phyloP scores from a whole-genome alignment of 1,140 invertebrate genomes.

The Oryzaephilus surinamensis region DNA sequence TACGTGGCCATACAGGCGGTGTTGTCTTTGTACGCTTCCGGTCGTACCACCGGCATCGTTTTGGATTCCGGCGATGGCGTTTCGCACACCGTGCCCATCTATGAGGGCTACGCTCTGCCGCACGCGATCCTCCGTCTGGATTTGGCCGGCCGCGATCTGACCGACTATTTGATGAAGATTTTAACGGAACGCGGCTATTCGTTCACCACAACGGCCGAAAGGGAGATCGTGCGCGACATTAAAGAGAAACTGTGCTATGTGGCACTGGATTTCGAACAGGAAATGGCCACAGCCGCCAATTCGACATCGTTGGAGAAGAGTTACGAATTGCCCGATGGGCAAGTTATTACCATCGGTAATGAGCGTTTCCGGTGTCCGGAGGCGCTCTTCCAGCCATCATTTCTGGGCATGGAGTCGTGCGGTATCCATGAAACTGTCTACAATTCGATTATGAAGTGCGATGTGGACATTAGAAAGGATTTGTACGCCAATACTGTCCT shows the following conservation, averaged over 20 bases:
- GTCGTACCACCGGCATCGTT: too few species aligned
- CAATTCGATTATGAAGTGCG: slow-evolving; percentile 97
- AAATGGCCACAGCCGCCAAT: slow-evolving; percentile 87
- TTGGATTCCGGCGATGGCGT: slow-evolving; percentile 91
- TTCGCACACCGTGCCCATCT: slow-evolving; percentile 89
- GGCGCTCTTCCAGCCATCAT: slow-evolving; percentile 91
- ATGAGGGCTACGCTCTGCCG: slow-evolving; percentile 71
- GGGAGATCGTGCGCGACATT: slow-evolving; percentile 93
- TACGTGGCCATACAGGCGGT: slow-evolving; percentile 90
- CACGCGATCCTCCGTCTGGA: slow-evolving; percentile 82
- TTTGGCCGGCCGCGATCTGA: slow-evolving; percentile 87
- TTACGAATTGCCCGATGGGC: slow-evolving; percentile 90
- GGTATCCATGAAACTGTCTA: slow-evolving; percentile 92
- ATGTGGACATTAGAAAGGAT: slow-evolving; percentile 88
- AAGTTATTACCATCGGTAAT: slow-evolving; percentile 94
- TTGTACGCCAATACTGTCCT: too few species aligned
- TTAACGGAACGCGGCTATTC: slow-evolving; percentile 92
- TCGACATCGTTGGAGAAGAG: slow-evolving; percentile 87
- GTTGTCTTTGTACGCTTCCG: slow-evolving; percentile 83
- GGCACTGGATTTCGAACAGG: slow-evolving; percentile 85
- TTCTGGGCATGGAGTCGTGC: slow-evolving; percentile 91
- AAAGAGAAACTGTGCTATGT: slow-evolving; percentile 91
- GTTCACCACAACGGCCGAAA: slow-evolving; percentile 92
- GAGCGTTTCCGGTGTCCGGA: slow-evolving; percentile 96
- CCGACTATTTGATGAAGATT: slow-evolving; percentile 95